Conservation (phyloP, 1,140 invertebrate genomes). For the Bactericera cockerelli region DNA sequence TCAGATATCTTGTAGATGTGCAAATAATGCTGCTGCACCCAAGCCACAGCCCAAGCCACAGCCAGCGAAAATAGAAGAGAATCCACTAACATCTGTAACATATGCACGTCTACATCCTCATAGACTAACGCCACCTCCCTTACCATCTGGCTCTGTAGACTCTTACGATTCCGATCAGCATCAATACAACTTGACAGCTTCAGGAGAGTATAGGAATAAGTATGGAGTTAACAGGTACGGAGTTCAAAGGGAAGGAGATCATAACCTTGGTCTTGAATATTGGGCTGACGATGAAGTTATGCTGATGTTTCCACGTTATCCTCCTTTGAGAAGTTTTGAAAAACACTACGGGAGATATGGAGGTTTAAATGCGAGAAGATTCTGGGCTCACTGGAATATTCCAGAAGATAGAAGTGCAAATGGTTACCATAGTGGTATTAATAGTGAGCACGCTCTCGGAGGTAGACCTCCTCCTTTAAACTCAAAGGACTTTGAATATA, state of each 20-base stretch:
- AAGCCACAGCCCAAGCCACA: not conserved
- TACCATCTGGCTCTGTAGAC: not conserved
- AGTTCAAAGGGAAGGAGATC: not conserved
- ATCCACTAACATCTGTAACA: not conserved
- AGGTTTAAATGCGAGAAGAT: too few species aligned
- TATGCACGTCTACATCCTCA: not conserved
- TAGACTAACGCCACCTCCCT: not conserved
- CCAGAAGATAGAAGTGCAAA: too few species aligned
- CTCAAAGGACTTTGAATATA: too few species aligned
- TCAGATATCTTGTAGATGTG: not conserved
- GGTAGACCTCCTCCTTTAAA: too few species aligned
- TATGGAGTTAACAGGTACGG: not conserved
- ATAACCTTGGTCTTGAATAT: too few species aligned
- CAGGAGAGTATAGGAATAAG: not conserved
- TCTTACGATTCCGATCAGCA: not conserved
- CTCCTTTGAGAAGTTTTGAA: too few species aligned
- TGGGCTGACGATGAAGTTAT: too few species aligned
- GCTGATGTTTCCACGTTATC: too few species aligned
- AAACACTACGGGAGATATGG: too few species aligned
- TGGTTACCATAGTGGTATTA: too few species aligned
- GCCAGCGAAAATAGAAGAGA: not conserved
- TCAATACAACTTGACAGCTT: not conserved
- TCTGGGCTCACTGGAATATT: too few species aligned
- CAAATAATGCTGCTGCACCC: not conserved
- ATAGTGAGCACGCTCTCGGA: too few species aligned